Evolutionary conservation across 2,797 vertebrate species (phyloP).

Genomic region (Bufotes viridis): DNA sequence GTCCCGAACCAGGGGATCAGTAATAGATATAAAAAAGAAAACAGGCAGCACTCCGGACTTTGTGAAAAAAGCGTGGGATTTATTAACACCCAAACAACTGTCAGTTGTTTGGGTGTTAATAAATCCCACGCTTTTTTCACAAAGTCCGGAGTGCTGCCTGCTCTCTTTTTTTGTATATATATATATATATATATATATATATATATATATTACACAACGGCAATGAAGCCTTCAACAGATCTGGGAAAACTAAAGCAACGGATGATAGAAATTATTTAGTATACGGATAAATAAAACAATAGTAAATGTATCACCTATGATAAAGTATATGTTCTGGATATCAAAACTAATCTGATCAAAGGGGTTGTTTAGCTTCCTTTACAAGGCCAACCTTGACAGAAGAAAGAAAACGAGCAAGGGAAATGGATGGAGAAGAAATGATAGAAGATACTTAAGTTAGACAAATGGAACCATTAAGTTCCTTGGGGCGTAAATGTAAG

Average conservation of each 20-base stretch:
- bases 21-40: no score
- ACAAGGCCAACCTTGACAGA: conserved; percentile 56
- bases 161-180: no score
- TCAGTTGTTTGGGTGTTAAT: no score
- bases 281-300: conserved; percentile 43
- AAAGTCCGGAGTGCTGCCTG: no score
- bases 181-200: neutral
- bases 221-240: neutral
- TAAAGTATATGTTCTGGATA: conserved; percentile 48
- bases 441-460: conserved; percentile 62
- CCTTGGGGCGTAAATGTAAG: conserved; percentile 57
- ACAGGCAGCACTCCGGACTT: no score
- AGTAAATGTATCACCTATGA: conserved; percentile 21
- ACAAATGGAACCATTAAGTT: conserved; percentile 60
- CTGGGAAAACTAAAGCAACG: neutral
- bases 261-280: conserved; percentile 23
- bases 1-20: no score
- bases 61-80: no score
- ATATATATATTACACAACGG: neutral
- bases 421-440: conserved; percentile 54
- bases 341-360: conserved; percentile 54
- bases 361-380: conserved; percentile 50
- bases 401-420: conserved; percentile 47
- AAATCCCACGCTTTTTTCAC: no score
- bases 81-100: no score